A percentile compares a stretch with the other conserved stretches of the same genome.
These are phyloP conservation scores for Sula dactylatra DNA, from an alignment of 2,113 vertebrate species.

Conservation along the genomic window DNA sequence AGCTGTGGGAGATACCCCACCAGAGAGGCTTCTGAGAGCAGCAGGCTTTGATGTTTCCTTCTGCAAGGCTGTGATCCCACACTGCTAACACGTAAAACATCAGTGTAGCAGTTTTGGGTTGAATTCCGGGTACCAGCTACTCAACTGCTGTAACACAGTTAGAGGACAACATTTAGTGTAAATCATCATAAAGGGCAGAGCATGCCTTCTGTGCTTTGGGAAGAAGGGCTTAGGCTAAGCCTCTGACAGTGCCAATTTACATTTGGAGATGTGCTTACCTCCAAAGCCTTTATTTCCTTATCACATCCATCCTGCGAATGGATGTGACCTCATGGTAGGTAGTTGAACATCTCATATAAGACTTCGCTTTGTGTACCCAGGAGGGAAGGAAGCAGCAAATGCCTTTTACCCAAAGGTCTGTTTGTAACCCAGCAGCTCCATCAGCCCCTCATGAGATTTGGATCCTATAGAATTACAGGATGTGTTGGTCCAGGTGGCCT, in stretches of 20 bases:
- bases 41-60: background rate
- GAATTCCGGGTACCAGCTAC: background rate
- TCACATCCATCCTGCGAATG: background rate
- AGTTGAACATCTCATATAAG: background rate
- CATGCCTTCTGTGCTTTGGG: background rate
- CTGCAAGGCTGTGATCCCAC: background rate
- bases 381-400: background rate
- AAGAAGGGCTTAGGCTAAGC: background rate
- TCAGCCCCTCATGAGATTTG: background rate
- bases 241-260: background rate
- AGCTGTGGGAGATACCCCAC: background rate
- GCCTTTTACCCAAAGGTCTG: background rate
- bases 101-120: accelerated
- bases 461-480: background rate
- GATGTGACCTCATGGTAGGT: background rate
- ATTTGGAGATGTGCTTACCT: background rate
- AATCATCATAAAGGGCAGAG: background rate
- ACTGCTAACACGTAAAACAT: background rate
- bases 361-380: background rate
- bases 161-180: background rate
- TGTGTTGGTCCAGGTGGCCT: background rate
- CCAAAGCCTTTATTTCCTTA: background rate
- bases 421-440: background rate
- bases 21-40: background rate
- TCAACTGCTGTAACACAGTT: background rate